Base-by-base conservation (phyloP, 37 sponge, comb jelly and placozoan species). In the Halisarca cf. caerulea region DNA sequence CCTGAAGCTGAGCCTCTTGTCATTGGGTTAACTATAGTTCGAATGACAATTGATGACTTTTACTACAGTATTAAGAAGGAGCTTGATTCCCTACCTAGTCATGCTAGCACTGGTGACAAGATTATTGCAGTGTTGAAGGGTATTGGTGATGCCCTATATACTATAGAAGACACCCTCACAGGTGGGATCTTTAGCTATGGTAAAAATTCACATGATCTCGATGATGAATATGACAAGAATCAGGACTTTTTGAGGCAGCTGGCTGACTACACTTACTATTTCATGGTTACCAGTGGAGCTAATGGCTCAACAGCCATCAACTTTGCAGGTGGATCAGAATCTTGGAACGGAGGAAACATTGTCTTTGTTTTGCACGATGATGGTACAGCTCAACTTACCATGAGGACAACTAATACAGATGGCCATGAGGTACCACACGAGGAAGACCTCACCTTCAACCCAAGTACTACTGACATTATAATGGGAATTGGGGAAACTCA, bases 311-410 rank as follows among this genome's bases (percentile, higher is more conserved):
- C 51, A 33, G 17, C 83, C 25, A 68, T 83, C 5, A 83, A 68
- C 37, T 83, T 83, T 83, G 83, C 83, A 6, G 47, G 11, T 44
- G 83, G 83, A 83, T 4, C 47, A 40, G 47, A 6, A 24, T 66
- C 83, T 17, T 83, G 70, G 83, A 69, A 83, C 66, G 83, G 83
- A 68, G 83, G 83, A 11, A 37, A 68, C 36, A 83, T 83, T 68
- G 64, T 68, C 2, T 83, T 83, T 32, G n/a, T 23, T 8, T 27
- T 83, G 51, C 68, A 68, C 41, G 83, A 83, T 4, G 40, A 33
- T 66, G 70, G 36, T 38, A 28, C 24, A 14, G 27, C 70, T 30
- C 51, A 41, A 8, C 6, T 83, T 5, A 8, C 25, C 34, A 43
- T 42, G 37, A 47, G 27, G 42, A 68, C 58, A 4, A 55, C 42